Evolutionary conservation across 2,888 invertebrate genomes (phyloP), one percentile per base, ranked within the genome.

Genomic region (Julus scandinavius): DNA sequence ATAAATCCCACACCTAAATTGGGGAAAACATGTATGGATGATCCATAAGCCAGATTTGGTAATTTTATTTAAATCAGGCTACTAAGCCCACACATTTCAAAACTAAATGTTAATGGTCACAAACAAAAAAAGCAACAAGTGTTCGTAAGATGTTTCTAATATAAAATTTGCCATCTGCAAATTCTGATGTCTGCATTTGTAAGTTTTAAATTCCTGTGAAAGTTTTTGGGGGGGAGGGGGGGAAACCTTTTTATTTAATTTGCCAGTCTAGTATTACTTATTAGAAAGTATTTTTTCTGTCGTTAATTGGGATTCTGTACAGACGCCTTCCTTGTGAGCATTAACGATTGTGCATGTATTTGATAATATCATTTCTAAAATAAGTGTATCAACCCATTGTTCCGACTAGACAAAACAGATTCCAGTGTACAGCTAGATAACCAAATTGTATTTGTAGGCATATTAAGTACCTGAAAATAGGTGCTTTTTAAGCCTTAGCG

Each of bases 361-460:
- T 13, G 54, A 17, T 11, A 1, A 20, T 20, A 20, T 63, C 63
- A 63, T 63, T 63, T 63, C 63, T 20, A 6, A 20, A 5, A 20
- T 13, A 50, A 50, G 54, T 54, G 13, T 54, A 54, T 29, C 2
- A 29, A 5, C n/a, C 20, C 63, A 63, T 63, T 20, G 20, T 72
- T 72, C 72, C 2, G 29, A 9, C 72, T 72, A 72, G 29, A 11
- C 72, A 72, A 54, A 15, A 54, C 0, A 13, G 20, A 7, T 72
- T 0, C 20, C 72, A 72, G 11, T 72, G 20, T 72, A 72, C 72
- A 72, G 72, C 72, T 72, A 72, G 72, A 72, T 72, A 72, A 72
- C 72, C 72, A 72, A 72, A 72, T 29, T 11, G 29, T 72, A 72
- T 72, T 63, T 20, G 20, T 63, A 6, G 7, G 20, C n/a, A n/a